Evolutionary conservation across 2,888 invertebrate species (phyloP).

Genomic region (Schizotus pectinicornis): DNA sequence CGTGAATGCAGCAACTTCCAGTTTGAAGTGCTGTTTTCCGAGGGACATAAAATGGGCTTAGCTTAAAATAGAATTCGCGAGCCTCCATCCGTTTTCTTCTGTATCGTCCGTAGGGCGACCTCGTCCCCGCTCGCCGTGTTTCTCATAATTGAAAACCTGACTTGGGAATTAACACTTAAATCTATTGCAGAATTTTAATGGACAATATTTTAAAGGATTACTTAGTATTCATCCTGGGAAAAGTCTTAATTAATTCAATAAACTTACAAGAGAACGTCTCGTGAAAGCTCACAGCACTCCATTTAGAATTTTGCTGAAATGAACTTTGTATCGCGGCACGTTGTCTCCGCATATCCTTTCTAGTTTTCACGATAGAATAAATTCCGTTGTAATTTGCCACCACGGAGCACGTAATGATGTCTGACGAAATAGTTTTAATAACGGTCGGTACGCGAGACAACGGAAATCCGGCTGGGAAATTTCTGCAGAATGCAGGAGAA

Average conservation of each 20-base stretch:
- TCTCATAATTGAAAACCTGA: slow-evolving; percentile 46
- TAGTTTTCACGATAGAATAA: neutral
- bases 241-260: slow-evolving; percentile 46
- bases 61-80: slow-evolving; percentile 31
- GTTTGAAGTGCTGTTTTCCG: slow-evolving; percentile 24
- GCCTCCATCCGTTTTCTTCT: slow-evolving; percentile 35
- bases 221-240: slow-evolving; percentile 42
- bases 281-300: slow-evolving; percentile 21
- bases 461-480: neutral
- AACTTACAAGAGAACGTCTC: slow-evolving; percentile 34
- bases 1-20: too few species aligned
- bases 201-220: slow-evolving; percentile 44
- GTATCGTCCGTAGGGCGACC: slow-evolving; percentile 28
- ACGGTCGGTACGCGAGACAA: neutral
- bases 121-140: slow-evolving; percentile 36
- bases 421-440: neutral
- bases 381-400: neutral
- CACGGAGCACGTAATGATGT: neutral
- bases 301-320: slow-evolving; percentile 16
- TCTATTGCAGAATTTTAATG: slow-evolving; percentile 48
- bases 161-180: slow-evolving; percentile 45
- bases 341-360: neutral
- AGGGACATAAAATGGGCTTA: slow-evolving; percentile 25
- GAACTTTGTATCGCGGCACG: neutral
- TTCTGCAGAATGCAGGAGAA: slow-evolving; percentile 3